Base-by-base conservation (phyloP, 2,113 vertebrate genomes). In the Trematocara unimaculatum region DNA sequence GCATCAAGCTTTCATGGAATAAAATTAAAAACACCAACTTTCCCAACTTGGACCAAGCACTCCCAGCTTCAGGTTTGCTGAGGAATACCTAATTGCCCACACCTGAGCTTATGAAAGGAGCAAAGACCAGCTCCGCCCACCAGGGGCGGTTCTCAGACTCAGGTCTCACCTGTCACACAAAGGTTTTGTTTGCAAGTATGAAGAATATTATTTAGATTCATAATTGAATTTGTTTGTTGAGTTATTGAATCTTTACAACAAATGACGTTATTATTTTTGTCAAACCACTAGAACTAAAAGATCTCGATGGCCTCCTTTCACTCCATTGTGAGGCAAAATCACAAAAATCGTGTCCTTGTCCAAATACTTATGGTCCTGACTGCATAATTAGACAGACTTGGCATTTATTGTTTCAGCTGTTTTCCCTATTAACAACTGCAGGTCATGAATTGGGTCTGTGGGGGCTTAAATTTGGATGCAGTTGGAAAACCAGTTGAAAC, bases 401-500 rank as follows among this genome's bases (percentile, higher is more conserved):
- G 88, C 58, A 20, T 26, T 26, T 74, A 74, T 79, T 54, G 55
- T 86, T 81, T 87, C 62, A 81, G 85, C 77, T 84, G 88, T 54
- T 84, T 79, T 18, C 40, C 11, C 31, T 51, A 35, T 11, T 33
- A 86, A 83, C 72, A 79, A 79, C 77, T 79, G 81, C 70, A 79
- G 79, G 85, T 88, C 79, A 72, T 78, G 67, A 83, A 88, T 62
- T 35, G 56, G 12, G 54, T 60, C 81, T 23, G 33, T 45, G 51
- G 80, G 82, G 45, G 77, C 82, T 90, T 84, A 20, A 31, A 88
- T 90, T 83, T 90, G 87, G 85, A 90, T 82, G 81, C 80, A 81
- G 81, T 42, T 87, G 40, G 64, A 81, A 83, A 87, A 89, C 49
- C 40, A 83, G 87, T 82, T 88, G 42, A 87, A 90, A 93, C 87